These are phyloP conservation scores for Papilio machaon DNA, from an alignment of 1,140 invertebrate genomes.

Conservation along the genomic window DNA sequence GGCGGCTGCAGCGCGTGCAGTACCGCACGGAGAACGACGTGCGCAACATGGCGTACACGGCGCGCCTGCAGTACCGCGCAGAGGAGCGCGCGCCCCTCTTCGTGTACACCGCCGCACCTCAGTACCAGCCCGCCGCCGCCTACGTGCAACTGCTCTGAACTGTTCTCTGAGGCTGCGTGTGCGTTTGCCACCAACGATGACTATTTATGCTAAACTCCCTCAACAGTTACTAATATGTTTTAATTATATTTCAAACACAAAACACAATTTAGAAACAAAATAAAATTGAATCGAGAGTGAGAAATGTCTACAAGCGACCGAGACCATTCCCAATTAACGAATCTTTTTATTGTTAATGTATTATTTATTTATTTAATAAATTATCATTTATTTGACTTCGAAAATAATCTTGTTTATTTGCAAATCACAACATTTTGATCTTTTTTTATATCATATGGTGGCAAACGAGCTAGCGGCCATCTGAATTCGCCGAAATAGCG, in stretches of 20 bases:
- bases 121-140: slow-evolving; percentile 62
- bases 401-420: neutral
- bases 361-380: slow-evolving; percentile 16
- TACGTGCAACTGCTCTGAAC: slow-evolving; percentile 63
- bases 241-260: neutral
- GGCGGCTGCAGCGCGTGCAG: slow-evolving; percentile 71
- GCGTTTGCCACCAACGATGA: neutral
- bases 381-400: neutral
- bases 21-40: slow-evolving; percentile 73
- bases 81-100: slow-evolving; percentile 72
- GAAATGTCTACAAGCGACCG: neutral
- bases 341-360: neutral
- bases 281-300: neutral
- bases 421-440: no score
- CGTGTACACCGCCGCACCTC: slow-evolving; percentile 67
- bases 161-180: neutral
- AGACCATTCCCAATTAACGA: neutral
- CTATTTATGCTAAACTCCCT: neutral
- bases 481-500: no score
- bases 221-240: neutral
- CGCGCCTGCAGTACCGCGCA: slow-evolving; percentile 67
- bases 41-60: slow-evolving; percentile 76
- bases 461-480: no score
- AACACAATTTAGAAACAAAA: neutral
- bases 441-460: no score